A percentile compares a stretch with the other conserved stretches of the same genome.
Evolutionary conservation across 37 sponge, comb jelly and placozoan genomes (phyloP).

Genomic region (Dysidea cf. avara): DNA sequence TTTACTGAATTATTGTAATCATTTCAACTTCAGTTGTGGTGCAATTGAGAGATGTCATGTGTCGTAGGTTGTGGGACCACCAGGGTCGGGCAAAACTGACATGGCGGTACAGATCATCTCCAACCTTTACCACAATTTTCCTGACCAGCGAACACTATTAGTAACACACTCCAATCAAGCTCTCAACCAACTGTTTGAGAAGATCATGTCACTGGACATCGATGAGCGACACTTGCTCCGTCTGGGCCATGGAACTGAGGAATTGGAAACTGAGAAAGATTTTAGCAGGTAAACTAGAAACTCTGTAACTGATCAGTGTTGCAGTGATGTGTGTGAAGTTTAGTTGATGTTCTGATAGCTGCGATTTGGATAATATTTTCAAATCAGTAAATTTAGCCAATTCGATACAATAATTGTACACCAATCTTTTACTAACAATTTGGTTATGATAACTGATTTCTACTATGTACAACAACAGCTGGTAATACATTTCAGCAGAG

Average conservation of each 20-base stretch:
- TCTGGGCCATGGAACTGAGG: slow-evolving; percentile 98
- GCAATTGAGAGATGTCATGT: no score
- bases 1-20: no score
- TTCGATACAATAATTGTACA: no score
- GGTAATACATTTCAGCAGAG: no score
- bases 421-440: no score
- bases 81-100: slow-evolving; percentile 99
- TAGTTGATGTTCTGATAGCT: background rate
- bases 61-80: slow-evolving; percentile 84
- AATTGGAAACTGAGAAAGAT: slow-evolving; percentile 95
- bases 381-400: background rate
- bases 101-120: slow-evolving; percentile 99
- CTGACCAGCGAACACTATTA: slow-evolving; percentile 93
- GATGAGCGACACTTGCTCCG: slow-evolving; percentile 96
- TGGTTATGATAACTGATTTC: no score
- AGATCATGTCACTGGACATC: slow-evolving; percentile 97
- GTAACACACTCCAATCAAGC: slow-evolving; percentile 99
- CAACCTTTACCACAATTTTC: slow-evolving; percentile 99
- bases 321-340: background rate
- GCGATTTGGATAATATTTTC: background rate
- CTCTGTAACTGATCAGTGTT: no score
- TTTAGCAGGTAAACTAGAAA: slow-evolving; percentile 88
- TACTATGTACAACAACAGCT: no score
- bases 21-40: no score
- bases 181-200: slow-evolving; percentile 96